These are phyloP conservation scores for Gymnoscelis rufifasciata DNA, from an alignment of 2,888 invertebrate genomes.

Conservation along the genomic window DNA sequence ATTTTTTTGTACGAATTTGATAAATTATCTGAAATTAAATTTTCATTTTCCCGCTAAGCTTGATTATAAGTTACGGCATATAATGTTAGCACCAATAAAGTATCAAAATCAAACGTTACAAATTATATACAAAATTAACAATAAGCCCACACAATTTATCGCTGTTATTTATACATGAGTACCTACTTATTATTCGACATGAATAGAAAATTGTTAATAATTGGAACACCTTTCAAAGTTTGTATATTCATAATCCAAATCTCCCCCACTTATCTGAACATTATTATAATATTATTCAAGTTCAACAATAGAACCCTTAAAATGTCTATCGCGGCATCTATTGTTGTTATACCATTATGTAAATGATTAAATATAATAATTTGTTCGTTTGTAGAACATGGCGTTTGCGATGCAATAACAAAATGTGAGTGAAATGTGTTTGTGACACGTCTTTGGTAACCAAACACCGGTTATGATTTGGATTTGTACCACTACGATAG, in stretches of 20 bases:
- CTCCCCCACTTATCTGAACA: constrained; percentile 24
- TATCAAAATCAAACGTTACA: no score
- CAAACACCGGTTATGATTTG: constrained; percentile 7
- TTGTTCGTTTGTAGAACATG: constrained; percentile 39
- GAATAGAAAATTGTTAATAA: constrained; percentile 18
- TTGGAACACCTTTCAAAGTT: constrained; percentile 20
- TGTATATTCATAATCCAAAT: constrained; percentile 25
- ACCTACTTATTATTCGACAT: constrained; percentile 8
- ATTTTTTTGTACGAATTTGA: no score
- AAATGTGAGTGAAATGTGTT: constrained; percentile 23
- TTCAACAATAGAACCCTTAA: constrained; percentile 34
- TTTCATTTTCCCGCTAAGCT: no score
- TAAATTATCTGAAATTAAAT: no score
- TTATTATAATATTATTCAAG: constrained; percentile 27
- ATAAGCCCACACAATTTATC: not conserved
- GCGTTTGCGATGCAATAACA: constrained; percentile 31
- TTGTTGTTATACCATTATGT: constrained; percentile 40
- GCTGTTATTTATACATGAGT: constrained; percentile 2
- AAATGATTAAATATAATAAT: constrained; percentile 51
- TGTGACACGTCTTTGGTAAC: constrained; percentile 21
- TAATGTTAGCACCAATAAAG: no score
- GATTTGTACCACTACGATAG: not conserved
- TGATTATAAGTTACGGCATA: no score
- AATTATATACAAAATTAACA: not conserved
- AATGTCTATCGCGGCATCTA: constrained; percentile 38